Evolutionary conservation across 1,140 invertebrate genomes (phyloP).

Genomic region (Aphidius gifuensis): DNA sequence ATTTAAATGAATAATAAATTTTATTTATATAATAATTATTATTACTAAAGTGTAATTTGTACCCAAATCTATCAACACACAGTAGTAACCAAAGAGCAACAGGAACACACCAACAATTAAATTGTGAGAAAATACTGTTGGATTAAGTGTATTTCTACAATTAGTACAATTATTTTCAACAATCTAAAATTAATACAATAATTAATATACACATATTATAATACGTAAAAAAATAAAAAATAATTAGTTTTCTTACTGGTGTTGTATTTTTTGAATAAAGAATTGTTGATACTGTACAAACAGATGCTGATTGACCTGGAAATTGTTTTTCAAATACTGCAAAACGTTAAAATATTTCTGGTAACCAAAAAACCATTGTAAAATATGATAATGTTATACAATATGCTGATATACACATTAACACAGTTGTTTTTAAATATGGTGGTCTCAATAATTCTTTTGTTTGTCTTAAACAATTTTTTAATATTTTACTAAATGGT

Average conservation of each 20-base stretch:
- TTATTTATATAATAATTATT: conserved; percentile 1
- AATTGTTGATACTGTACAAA: conserved; percentile 42
- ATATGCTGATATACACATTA: conserved; percentile 32
- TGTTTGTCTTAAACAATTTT: conserved; percentile 29
- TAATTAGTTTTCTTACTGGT: background rate
- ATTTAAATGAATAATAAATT: background rate
- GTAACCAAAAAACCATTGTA: conserved; percentile 56
- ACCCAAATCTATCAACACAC: conserved; percentile 45
- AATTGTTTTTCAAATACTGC: conserved; percentile 39
- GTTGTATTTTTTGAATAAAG: conserved; percentile 12
- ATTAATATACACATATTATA: background rate
- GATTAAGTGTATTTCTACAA: conserved; percentile 38
- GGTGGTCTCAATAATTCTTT: conserved; percentile 32
- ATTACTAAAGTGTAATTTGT: conserved; percentile 43
- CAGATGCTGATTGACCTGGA: conserved; percentile 39
- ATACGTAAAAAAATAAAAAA: background rate
- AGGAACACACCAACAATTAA: conserved; percentile 46
- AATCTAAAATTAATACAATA: conserved; percentile 1
- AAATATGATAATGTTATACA: conserved; percentile 47
- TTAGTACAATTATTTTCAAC: conserved; percentile 19
- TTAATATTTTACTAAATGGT: conserved; percentile 3
- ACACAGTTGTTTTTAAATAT: conserved; percentile 31
- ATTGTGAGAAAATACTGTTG: conserved; percentile 43
- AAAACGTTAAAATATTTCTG: conserved; percentile 53
- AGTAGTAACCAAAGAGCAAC: conserved; percentile 45